phyloP scores from a whole-genome alignment of 2,888 invertebrate species.

The Helleia helle region DNA sequence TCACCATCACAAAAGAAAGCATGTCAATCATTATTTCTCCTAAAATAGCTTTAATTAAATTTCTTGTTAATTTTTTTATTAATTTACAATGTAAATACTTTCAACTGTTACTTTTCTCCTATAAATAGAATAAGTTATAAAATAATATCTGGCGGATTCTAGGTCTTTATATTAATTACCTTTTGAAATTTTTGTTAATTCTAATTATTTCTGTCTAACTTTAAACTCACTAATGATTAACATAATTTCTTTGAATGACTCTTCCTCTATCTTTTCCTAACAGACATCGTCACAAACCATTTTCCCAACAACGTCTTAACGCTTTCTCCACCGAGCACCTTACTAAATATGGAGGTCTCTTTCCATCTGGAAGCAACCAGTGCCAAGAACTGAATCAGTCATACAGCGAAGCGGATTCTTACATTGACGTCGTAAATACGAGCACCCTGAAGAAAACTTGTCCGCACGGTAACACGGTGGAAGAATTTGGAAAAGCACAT shows the following conservation, averaged over 20 bases:
- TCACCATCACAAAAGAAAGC: conserved; percentile 55
- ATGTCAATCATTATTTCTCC: conserved; percentile 51
- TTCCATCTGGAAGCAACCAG: conserved; percentile 63
- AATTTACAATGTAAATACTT: conserved; percentile 7
- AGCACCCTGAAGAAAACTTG: conserved; percentile 52
- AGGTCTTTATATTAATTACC: too few species aligned
- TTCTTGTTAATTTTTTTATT: not conserved
- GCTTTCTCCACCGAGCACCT: conserved; percentile 69
- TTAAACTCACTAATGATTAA: conserved; percentile 12
- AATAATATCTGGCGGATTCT: too few species aligned
- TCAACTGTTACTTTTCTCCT: not conserved
- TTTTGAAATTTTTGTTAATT: not conserved
- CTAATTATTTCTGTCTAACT: conserved; percentile 5
- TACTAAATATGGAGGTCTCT: conserved; percentile 63
- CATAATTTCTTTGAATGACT: conserved; percentile 32
- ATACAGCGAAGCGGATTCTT: conserved; percentile 63
- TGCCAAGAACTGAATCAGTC: conserved; percentile 65
- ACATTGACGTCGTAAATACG: conserved; percentile 59
- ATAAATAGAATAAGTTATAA: not conserved
- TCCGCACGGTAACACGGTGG: conserved; percentile 60
- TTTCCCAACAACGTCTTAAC: conserved; percentile 69
- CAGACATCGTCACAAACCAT: conserved; percentile 71
- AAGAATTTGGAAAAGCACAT: conserved; percentile 67
- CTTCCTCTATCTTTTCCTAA: conserved; percentile 51
- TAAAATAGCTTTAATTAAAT: conserved; percentile 24